Evolutionary conservation across 2,888 invertebrate species (phyloP).

Genomic region (Temnothorax rugatulus): DNA sequence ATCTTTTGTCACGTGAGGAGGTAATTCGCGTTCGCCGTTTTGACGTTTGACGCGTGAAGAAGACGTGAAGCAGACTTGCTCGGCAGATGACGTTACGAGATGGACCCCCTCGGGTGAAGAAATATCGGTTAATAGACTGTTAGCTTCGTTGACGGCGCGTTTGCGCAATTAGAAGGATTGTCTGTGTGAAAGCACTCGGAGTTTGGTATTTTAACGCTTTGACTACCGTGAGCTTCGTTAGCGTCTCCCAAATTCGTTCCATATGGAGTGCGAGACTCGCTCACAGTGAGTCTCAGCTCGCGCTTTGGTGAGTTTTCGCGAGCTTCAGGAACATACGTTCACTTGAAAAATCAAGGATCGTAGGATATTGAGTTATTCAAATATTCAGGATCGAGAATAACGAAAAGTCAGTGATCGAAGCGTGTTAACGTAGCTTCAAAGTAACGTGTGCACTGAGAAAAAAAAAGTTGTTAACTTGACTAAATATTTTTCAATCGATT

Average conservation of each 20-base stretch:
- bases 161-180: conserved; percentile 8
- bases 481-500: no score
- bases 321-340: not conserved
- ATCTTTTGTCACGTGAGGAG: not conserved
- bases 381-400: not conserved
- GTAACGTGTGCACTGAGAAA: not conserved
- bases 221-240: not conserved
- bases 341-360: not conserved
- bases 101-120: not conserved
- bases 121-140: conserved; percentile 1
- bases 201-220: not conserved
- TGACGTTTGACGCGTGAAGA: not conserved
- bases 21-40: not conserved
- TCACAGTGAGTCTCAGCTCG: not conserved
- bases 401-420: not conserved
- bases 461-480: no score
- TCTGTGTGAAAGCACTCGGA: not conserved
- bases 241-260: not conserved
- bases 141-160: not conserved
- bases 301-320: not conserved
- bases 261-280: not conserved
- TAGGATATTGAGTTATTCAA: not conserved
- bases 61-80: not conserved
- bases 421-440: not conserved
- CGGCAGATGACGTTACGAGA: not conserved